Percentiles rank a stretch among this genome's conserved stretches.
phyloP scores from a whole-genome alignment of 1,140 invertebrate species.

The Lepidostoma basale region DNA sequence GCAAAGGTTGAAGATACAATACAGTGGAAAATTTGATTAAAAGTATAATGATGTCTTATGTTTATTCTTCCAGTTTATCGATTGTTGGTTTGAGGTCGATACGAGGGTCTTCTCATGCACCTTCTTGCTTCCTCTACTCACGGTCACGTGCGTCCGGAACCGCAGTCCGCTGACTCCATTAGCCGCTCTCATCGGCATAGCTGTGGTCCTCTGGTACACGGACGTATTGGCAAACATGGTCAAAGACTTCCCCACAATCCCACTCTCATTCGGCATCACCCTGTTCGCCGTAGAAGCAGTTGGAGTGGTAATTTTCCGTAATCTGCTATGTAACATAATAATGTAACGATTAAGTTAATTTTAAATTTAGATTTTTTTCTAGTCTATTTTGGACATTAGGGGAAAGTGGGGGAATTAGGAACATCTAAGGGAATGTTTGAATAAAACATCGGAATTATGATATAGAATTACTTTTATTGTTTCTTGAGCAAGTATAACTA shows the following conservation, averaged over 20 bases:
- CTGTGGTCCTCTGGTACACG: constrained; percentile 71
- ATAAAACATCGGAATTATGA: too few species aligned
- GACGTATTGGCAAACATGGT: constrained; percentile 74
- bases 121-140: constrained; percentile 70
- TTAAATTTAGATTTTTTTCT: constrained; percentile 34
- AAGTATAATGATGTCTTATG: too few species aligned
- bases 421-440: too few species aligned
- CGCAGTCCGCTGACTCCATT: constrained; percentile 82
- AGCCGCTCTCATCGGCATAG: constrained; percentile 78
- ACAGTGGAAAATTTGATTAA: too few species aligned
- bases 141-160: constrained; percentile 76
- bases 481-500: too few species aligned
- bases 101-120: constrained; percentile 63
- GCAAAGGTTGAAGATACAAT: not conserved
- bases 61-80: constrained; percentile 54
- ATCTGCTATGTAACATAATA: not conserved
- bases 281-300: constrained; percentile 91
- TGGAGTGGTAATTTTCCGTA: constrained; percentile 74
- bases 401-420: too few species aligned
- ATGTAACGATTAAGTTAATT: not conserved
- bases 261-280: constrained; percentile 84
- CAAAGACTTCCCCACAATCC: constrained; percentile 65
- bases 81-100: constrained; percentile 52
- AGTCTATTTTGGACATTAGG: too few species aligned
- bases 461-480: too few species aligned